Base-by-base conservation (phyloP, 2,113 vertebrate genomes). In the Myodes glareolus region DNA sequence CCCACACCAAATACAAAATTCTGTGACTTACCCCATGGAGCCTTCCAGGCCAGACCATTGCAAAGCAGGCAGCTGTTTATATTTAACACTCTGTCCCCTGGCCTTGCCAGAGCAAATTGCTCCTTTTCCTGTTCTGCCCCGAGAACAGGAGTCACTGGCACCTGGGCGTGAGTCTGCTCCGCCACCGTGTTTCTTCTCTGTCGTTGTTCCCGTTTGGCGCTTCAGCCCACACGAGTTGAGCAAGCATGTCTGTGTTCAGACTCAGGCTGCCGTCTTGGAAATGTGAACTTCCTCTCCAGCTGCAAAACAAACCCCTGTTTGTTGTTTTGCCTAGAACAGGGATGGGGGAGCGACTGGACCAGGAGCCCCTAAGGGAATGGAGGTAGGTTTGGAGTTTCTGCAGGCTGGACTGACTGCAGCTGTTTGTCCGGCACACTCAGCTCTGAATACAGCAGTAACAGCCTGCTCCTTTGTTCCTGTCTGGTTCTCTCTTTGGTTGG, bases 221-320 rank as follows among this genome's bases (percentile, higher is more conserved):
- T 84, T 65, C 72, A 92, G 75, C 75, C 58, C 6, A 36, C 87
- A 39, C 31, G 7, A 65, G 88, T 47, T 80, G 70, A 92, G 65
- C 77, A 82, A 92, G 72, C 65, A 36, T 6, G 42, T 78, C 70
- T 88, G 42, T 50, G 82, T 88, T 58, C 58, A 91, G 88, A 58
- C 8, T 33, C 90, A 39, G 80, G 55, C 42, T 27, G 87, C 65
- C 45, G 6, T 47, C 77, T 50, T 63, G 31, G 42, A 85, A 89
- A 93, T 14, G 39, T 31, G 88, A 84, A 55, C 88, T n/a, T 76
- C 70, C 42, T 93, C 95, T 93, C 42, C 33, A 55, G 55, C 76
- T 17, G 50, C 39, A 42, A 92, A 85, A 76, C 65, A 89, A 94
- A 91, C 65, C 21, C 1, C 29, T 68, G 7, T 27, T 58, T 94